Percentiles rank a stretch among this genome's conserved stretches.
These are phyloP conservation scores for Sebastes baramenuke DNA, from an alignment of 2,797 vertebrate genomes.

Conservation along the genomic window DNA sequence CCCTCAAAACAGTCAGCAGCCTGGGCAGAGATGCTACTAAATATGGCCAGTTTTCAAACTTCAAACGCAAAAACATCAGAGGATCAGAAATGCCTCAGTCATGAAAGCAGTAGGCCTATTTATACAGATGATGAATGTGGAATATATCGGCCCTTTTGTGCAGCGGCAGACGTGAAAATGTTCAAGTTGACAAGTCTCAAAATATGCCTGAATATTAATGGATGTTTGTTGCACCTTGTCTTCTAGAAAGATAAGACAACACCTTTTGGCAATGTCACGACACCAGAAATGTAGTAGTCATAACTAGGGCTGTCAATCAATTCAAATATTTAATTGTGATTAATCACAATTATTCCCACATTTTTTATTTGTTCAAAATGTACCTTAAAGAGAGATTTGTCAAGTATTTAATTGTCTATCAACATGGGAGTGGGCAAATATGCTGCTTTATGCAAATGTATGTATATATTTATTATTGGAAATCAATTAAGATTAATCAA, in stretches of 20 bases:
- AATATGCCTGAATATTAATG: constrained; percentile 38
- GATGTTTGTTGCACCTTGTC: constrained; percentile 5
- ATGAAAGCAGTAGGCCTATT: constrained; percentile 58
- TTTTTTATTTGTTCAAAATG: too few species aligned
- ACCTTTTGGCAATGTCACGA: neutral
- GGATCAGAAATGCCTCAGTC: constrained; percentile 50
- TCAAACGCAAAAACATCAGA: constrained; percentile 69
- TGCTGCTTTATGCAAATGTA: too few species aligned
- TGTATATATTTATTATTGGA: too few species aligned
- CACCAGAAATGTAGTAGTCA: too few species aligned
- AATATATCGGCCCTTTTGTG: constrained; percentile 31
- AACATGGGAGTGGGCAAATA: too few species aligned
- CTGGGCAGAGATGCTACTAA: constrained; percentile 41
- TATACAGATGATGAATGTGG: constrained; percentile 50
- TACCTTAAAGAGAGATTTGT: too few species aligned
- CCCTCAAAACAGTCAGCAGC: constrained; percentile 21
- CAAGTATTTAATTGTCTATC: too few species aligned
- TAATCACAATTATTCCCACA: too few species aligned
- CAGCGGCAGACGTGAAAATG: constrained; percentile 26
- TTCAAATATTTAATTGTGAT: too few species aligned
- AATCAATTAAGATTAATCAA: too few species aligned
- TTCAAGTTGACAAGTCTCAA: constrained; percentile 32
- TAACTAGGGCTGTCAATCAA: too few species aligned
- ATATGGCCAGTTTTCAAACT: constrained; percentile 65
- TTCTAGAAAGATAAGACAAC: neutral